Base-by-base conservation (phyloP, 1,140 invertebrate species). In the Tetragonula clypearis region DNA sequence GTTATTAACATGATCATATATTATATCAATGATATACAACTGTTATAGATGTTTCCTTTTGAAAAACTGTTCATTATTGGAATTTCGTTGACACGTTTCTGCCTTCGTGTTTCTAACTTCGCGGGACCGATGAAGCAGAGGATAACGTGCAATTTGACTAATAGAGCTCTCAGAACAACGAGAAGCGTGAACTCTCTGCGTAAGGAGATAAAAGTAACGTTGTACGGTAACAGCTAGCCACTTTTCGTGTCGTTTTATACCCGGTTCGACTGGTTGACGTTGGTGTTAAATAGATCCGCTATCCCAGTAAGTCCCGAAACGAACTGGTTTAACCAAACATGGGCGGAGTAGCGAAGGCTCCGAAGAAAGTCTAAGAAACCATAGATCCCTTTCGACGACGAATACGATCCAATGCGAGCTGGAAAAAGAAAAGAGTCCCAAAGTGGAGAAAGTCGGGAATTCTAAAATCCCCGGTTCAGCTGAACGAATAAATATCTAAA, bases 261-360 rank as follows among this genome's bases (percentile, higher is more conserved):
- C 53, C 53, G 41, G 79, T 53, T 69, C 30, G 14, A 81, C 78
- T 71, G 69, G 84, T 81, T 56, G 79, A 81, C 62, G 30, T 30
- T 30, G 41, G 78, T 75, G 84, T 80, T 85, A 85, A 85, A 74
- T 85, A 80, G 79, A 11, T 75, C n/a, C n/a, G n/a, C n/a, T n/a
- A n/a, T n/a, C 78, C 60, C 17, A 30, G 41, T 84, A 84, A 79
- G 56, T 55, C 69, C 41, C 49, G 55, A 79, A 74, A 80, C 78
- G 71, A 75, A 60, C 84, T 68, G 79, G 60, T 58, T 60, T 75
- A 35, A 21, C 84, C 79, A 35, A 85, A 75, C 60, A 75, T 58
- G 84, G 71, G 12, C 4, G 35, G 49, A 19, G 71, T 71, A 68
- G 68, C 72, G 68, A 84, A 79, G 65, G 26, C 14, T 23, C 41